phyloP scores from a whole-genome alignment of 2,113 vertebrate genomes.

The Gymnocephalus cernua region DNA sequence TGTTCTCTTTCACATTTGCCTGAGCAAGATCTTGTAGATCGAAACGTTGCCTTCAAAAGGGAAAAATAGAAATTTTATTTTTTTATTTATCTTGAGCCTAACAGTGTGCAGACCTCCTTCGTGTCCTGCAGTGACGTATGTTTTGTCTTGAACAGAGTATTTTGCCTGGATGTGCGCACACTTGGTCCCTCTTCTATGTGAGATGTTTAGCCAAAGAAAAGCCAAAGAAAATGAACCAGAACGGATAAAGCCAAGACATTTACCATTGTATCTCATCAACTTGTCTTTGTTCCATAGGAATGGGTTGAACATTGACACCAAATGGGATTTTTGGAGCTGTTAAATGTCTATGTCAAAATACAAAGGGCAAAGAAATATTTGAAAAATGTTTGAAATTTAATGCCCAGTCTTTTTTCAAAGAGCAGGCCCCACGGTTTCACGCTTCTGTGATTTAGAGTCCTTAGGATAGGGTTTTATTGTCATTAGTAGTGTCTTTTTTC shows the following conservation, averaged over 20 bases:
- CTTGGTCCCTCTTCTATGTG: neutral
- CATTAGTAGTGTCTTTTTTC: conserved; percentile 41
- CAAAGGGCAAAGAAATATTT: conserved; percentile 3
- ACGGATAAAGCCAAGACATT: conserved; percentile 22
- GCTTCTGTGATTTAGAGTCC: conserved; percentile 54
- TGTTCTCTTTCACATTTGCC: too few species aligned
- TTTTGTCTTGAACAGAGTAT: too few species aligned
- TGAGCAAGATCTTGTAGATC: too few species aligned
- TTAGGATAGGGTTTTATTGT: conserved; percentile 66
- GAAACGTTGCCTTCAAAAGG: too few species aligned
- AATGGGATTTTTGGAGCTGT: conserved; percentile 54
- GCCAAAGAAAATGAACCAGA: conserved; percentile 29
- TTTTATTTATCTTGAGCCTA: too few species aligned
- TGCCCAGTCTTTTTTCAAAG: conserved; percentile 65
- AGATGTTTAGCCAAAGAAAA: conserved; percentile 32
- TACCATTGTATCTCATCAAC: neutral
- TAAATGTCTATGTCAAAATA: conserved; percentile 31
- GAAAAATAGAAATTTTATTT: too few species aligned
- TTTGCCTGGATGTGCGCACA: too few species aligned
- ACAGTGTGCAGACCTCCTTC: too few species aligned
- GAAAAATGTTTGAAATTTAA: conserved; percentile 53
- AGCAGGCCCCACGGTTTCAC: conserved; percentile 43
- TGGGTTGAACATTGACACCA: conserved; percentile 41
- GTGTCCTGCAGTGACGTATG: too few species aligned
- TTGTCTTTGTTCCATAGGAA: conserved; percentile 29